phyloP scores from a whole-genome alignment of 35 echinoderm and acorn worm genomes.

The Heliocidaris erythrogramma region DNA sequence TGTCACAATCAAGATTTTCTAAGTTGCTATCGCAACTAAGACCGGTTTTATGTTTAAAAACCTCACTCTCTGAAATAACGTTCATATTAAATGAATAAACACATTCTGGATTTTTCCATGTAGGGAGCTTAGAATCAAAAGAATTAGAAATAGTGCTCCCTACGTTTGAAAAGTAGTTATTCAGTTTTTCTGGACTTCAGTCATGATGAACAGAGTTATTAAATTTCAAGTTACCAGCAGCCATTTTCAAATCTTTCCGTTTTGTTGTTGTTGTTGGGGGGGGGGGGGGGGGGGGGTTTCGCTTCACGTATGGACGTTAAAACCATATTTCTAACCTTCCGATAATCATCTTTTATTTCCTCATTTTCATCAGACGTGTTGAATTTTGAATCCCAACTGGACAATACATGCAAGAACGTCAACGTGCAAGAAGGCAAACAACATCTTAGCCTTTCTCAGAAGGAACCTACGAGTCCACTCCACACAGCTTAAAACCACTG shows the following conservation, averaged over 20 bases:
- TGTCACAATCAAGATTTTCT: slow-evolving; percentile 28
- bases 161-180: background rate
- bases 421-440: background rate
- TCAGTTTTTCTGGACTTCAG: background rate
- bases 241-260: background rate
- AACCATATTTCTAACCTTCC: background rate
- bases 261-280: no score
- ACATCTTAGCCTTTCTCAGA: background rate
- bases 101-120: background rate
- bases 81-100: background rate
- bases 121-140: background rate
- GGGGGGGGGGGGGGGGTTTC: no score
- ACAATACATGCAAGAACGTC: no score
- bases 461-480: background rate
- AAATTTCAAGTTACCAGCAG: background rate
- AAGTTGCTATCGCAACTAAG: slow-evolving; percentile 3
- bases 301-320: background rate
- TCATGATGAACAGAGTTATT: background rate
- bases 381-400: no score
- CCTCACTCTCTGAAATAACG: no score
- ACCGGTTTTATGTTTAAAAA: background rate
- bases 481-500: background rate
- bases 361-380: background rate
- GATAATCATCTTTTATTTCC: background rate
- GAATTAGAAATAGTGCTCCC: background rate